These are phyloP conservation scores for Hormaphis cornu DNA, from an alignment of 1,140 invertebrate species.

Conservation along the genomic window DNA sequence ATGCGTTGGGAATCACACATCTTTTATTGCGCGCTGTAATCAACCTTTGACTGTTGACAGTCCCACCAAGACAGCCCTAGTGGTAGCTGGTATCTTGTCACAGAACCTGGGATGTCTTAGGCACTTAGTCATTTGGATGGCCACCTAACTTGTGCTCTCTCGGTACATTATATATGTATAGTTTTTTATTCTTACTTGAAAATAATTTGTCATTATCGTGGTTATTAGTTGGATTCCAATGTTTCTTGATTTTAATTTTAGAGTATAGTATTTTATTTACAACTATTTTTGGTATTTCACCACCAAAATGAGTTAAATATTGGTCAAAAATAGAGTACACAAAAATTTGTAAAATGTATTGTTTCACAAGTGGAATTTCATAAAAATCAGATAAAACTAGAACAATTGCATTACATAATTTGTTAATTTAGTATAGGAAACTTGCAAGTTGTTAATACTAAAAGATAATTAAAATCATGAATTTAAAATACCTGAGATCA, in stretches of 20 bases:
- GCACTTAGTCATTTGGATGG: too few species aligned
- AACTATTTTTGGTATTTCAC: conserved; percentile 1
- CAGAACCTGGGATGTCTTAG: too few species aligned
- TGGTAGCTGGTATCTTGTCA: too few species aligned
- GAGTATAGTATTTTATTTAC: neutral
- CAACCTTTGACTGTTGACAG: too few species aligned
- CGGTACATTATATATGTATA: too few species aligned
- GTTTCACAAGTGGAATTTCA: conserved; percentile 8
- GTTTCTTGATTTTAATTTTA: neutral
- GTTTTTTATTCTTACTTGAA: neutral
- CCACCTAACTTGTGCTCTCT: too few species aligned
- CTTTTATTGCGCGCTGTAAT: too few species aligned
- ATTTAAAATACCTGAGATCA: neutral
- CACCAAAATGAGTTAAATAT: neutral
- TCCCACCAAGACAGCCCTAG: too few species aligned
- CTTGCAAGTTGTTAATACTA: neutral
- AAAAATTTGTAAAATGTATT: conserved; percentile 1
- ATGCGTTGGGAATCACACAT: too few species aligned
- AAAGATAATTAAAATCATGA: neutral
- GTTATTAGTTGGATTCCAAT: neutral
- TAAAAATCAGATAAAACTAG: conserved; percentile 15
- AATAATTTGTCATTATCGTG: neutral
- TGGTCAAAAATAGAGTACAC: conserved; percentile 11
- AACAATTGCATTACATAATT: neutral
- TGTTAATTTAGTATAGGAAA: neutral